phyloP scores from a whole-genome alignment of 2,113 vertebrate species.

The Odobenus rosmarus region DNA sequence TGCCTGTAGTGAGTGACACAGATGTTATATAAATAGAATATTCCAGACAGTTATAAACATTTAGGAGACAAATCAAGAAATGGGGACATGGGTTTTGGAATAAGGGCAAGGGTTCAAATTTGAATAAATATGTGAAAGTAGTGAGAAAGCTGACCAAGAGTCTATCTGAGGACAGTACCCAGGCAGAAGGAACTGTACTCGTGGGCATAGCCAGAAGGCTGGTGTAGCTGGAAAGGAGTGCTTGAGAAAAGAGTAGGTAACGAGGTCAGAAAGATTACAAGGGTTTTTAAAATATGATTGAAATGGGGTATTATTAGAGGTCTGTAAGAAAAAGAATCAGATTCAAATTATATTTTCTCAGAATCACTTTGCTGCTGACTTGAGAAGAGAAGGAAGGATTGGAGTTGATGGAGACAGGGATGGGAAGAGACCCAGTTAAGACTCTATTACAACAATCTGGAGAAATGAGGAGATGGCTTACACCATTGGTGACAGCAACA shows the following conservation, averaged over 20 bases:
- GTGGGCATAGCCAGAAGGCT: neutral
- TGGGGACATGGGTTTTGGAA: neutral
- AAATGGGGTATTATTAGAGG: neutral
- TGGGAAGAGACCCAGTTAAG: neutral
- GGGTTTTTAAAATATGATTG: neutral
- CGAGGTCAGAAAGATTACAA: neutral
- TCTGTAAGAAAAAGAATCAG: neutral
- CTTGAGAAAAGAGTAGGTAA: neutral
- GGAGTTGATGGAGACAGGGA: accelerated
- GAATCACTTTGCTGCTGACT: neutral
- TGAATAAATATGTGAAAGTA: neutral
- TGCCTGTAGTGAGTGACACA: neutral
- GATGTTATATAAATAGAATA: neutral
- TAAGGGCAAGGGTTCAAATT: neutral
- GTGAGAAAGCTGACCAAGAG: neutral
- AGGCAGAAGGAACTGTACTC: neutral
- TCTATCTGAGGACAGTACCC: accelerated
- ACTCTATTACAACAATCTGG: neutral
- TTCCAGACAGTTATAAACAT: neutral
- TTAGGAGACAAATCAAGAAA: neutral
- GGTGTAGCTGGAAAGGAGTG: neutral
- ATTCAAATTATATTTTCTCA: neutral
- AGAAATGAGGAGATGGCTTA: neutral
- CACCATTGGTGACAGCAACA: neutral
- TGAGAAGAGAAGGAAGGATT: neutral